These are phyloP conservation scores for Biston stratarius DNA, from an alignment of 2,888 invertebrate species.

Conservation along the genomic window DNA sequence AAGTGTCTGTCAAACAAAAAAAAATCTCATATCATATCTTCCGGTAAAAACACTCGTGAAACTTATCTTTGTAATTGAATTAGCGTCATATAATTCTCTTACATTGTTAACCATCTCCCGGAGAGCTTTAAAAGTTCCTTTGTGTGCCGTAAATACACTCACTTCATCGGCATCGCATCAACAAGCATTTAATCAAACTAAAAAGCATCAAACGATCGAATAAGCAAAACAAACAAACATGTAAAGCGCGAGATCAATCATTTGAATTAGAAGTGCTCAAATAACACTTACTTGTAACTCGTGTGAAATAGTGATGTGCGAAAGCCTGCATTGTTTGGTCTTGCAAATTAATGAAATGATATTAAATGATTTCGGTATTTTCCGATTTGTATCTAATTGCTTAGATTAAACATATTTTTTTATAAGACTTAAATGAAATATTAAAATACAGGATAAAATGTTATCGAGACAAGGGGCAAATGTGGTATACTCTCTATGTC, in stretches of 20 bases:
- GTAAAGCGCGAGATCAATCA: conserved; percentile 63
- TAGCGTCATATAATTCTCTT: conserved; percentile 1
- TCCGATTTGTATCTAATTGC: too few relatives aligned
- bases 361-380: too few relatives aligned
- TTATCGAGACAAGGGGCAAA: too few relatives aligned
- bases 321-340: conserved; percentile 10
- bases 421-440: too few relatives aligned
- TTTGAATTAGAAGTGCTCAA: conserved; percentile 54
- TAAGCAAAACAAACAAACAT: conserved; percentile 54
- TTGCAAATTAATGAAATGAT: background rate
- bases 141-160: conserved; percentile 29
- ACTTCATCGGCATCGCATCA: conserved; percentile 34
- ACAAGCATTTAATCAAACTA: conserved; percentile 66
- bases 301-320: conserved; percentile 30
- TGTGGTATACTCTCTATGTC: too few relatives aligned
- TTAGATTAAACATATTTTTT: too few relatives aligned
- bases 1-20: too few relatives aligned
- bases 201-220: conserved; percentile 52
- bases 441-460: too few relatives aligned
- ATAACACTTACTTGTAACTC: conserved; percentile 55
- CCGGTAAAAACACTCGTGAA: background rate
- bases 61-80: conserved; percentile 1
- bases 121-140: conserved; percentile 27
- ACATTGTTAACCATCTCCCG: conserved; percentile 1
- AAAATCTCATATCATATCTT: too few relatives aligned